Base-by-base conservation (phyloP, 2,797 vertebrate genomes). In the Takifugu rubripes region DNA sequence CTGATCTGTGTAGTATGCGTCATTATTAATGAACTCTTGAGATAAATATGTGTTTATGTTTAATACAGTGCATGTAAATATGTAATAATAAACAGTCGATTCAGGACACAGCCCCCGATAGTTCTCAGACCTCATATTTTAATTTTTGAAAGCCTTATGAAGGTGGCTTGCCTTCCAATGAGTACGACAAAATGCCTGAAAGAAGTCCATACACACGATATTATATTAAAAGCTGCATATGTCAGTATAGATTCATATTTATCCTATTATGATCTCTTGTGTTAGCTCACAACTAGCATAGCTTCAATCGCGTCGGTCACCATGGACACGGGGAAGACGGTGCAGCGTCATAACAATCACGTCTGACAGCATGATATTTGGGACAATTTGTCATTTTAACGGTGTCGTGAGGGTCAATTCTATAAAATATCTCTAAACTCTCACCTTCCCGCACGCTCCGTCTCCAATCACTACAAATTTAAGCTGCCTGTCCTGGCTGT, bases 371-470 rank as follows among this genome's bases (percentile, higher is more conserved):
- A 50, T 14, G 1, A 54, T 2, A 27, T 5, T 17, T 1, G 42
- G 10, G 25, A 9, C 21, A 24, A 21, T 21, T 44, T 7, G 44
- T 16, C 5, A n/a, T 50, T 11, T 40, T 40, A 40, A 47, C 17
- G 17, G 44, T 16, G 17, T 16, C 5, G 10, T 40, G 11, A 14
- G 12, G 4, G 36, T 12, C 12, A 10, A 40, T 12, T 14, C 36
- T 40, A 4, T 40, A 14, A 12, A 40, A 40, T 14, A 12, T 14
- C 36, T 14, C 11, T 40, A 12, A 40, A 36, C 54, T 85, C 93
- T 93, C 87, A 99, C 97, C 97, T 98, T 99, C 77, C 96, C 97
- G 66, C 95, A 95, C 54, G 97, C 94, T 74, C 97, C 96, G 84
- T 99, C 97, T 82, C 97, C 97, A 72, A 99, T 82, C 65, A 99